Percentiles rank a stretch among this genome's conserved stretches.
These are phyloP conservation scores for Cyprinus carpio DNA, from an alignment of 2,113 vertebrate species.

Conservation along the genomic window DNA sequence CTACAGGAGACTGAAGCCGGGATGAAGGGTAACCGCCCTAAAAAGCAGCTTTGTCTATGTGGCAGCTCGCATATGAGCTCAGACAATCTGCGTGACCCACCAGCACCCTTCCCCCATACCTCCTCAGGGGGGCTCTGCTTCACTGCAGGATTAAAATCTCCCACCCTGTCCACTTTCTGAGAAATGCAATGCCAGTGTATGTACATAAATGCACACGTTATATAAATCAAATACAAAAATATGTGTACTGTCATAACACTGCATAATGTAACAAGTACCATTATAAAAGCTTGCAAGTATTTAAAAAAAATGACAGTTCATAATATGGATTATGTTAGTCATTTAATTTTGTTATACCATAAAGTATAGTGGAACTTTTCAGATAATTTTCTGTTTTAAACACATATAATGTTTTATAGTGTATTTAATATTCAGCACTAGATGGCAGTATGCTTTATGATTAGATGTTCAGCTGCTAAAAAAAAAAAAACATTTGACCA, in stretches of 20 bases:
- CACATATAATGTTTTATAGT: constrained; percentile 13
- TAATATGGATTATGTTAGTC: neutral
- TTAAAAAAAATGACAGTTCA: neutral
- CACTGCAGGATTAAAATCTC: neutral
- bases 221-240: neutral
- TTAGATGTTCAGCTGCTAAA: neutral
- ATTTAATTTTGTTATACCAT: neutral
- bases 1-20: neutral
- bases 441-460: constrained; percentile 2
- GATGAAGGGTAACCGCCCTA: neutral
- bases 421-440: neutral
- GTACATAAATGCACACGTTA: neutral
- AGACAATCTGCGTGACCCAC: constrained; percentile 11
- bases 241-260: neutral
- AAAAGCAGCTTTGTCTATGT: constrained; percentile 40
- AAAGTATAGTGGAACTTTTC: neutral
- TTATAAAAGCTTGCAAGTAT: neutral
- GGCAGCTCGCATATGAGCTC: neutral
- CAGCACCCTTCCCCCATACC: constrained; percentile 36
- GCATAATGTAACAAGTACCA: neutral
- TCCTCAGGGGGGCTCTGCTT: constrained; percentile 26
- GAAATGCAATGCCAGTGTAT: neutral
- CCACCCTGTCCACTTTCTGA: neutral
- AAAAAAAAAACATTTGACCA: neutral
- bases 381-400: neutral